Base-by-base conservation (phyloP, 2,113 vertebrate species). In the Thomomys bottae region DNA sequence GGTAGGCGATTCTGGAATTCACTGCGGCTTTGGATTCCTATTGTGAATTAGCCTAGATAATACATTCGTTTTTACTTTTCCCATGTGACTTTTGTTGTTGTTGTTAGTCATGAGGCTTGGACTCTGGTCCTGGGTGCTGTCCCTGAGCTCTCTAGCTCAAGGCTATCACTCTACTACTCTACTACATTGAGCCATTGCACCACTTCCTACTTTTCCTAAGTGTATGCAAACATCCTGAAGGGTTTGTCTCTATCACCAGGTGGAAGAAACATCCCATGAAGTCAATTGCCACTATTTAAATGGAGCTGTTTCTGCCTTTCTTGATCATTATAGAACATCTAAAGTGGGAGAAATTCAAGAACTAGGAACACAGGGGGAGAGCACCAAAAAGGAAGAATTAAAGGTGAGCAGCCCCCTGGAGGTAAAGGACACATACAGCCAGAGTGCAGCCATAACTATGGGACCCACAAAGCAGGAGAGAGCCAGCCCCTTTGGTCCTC, bases 251-350 rank as follows among this genome's bases (percentile, higher is more conserved):
- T 97, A 93, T 92, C 92, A 63, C 75, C 97, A 99, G 99, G 98
- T 96, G 63, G 98, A 97, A 82, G 97, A 97, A 88, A 96, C 97
- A 12, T 98, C 98, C 73, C 98, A 99, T 90, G 97, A 98, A 88
- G 97, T 98, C 87, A 99, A 99, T 96, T 98, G 99, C 96, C 96
- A 86, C 86, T 98, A 98, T 85, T 88, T 99, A 95, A 99, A 98
- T 95, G 95, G 98, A 93, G 99, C 99, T 0, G 85, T 99, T 80
- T 96, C 92, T 91, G 97, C 98, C 0, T 98, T 97, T 73, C 80
- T 97, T 67, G 89, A 93, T 26, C 97, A 95, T 92, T 97, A 71
- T 77, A 91, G 90, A 77, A 40, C 28, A 38, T 73, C 68, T 8
- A 71, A 76, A 73, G 63, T 30, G 34, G 45, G 4, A 87, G 94